These are phyloP conservation scores for Proctacanthus coquilletti DNA, from an alignment of 1,140 invertebrate genomes.

Conservation along the genomic window DNA sequence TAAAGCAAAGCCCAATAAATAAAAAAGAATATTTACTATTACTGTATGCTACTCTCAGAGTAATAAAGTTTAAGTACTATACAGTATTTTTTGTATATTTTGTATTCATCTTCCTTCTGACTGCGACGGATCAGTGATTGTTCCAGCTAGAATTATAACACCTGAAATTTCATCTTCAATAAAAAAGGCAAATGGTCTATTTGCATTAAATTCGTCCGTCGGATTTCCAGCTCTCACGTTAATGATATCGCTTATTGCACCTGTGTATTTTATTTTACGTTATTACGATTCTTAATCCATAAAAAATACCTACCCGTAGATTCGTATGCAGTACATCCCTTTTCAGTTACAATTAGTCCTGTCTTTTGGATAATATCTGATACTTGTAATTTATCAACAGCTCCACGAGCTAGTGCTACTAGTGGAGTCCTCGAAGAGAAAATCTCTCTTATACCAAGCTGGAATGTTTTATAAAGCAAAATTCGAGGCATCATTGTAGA, in stretches of 20 bases:
- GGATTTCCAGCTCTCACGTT: constrained; percentile 51
- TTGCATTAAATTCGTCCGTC: constrained; percentile 41
- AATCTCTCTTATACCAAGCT: constrained; percentile 53
- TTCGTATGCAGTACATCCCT: constrained; percentile 59
- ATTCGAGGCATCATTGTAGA: too few relatives aligned
- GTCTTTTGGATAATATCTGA: constrained; percentile 64
- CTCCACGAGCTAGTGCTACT: constrained; percentile 41
- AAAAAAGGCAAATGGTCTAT: constrained; percentile 64
- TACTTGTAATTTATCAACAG: constrained; percentile 39
- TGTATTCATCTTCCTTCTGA: too few relatives aligned
- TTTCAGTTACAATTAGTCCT: constrained; percentile 70
- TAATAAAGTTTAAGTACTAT: too few relatives aligned
- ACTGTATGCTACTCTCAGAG: too few relatives aligned
- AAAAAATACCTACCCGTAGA: constrained; percentile 54
- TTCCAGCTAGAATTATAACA: constrained; percentile 55
- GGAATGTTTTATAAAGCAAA: constrained; percentile 8
- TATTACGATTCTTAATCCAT: not conserved
- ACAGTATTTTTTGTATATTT: too few relatives aligned
- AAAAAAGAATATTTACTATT: too few relatives aligned
- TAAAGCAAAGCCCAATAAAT: too few relatives aligned
- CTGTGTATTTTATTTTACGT: constrained; percentile 12
- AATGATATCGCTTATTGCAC: constrained; percentile 46
- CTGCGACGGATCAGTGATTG: constrained; percentile 46
- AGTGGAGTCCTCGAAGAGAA: constrained; percentile 52
- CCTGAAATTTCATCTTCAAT: constrained; percentile 56